Percentiles rank a stretch among this genome's conserved stretches.
Evolutionary conservation across 2,888 invertebrate species (phyloP).

Genomic region (Coenonympha arcania): DNA sequence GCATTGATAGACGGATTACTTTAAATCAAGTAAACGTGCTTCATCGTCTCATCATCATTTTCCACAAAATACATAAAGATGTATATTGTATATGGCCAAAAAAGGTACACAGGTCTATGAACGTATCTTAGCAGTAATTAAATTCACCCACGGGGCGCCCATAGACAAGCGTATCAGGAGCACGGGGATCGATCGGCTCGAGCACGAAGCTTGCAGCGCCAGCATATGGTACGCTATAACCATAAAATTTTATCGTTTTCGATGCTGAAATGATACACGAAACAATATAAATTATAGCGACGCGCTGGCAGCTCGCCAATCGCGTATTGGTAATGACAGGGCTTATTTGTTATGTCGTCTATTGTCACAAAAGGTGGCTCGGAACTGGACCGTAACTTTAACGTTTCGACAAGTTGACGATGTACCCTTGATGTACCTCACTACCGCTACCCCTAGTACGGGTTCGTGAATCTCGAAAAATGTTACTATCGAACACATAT

Average conservation of each 20-base stretch:
- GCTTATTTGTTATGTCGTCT: constrained; percentile 58
- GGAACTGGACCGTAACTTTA: constrained; percentile 34
- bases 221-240: constrained; percentile 47
- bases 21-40: no score
- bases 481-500: no score
- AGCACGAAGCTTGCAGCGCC: constrained; percentile 21
- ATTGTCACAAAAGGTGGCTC: constrained; percentile 31
- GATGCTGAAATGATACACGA: constrained; percentile 72
- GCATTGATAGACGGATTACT: no score
- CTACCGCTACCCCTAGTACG: no score
- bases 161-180: constrained; percentile 20
- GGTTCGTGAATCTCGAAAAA: no score
- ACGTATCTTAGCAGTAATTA: constrained; percentile 16
- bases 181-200: constrained; percentile 18
- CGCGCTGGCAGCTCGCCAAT: constrained; percentile 60
- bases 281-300: constrained; percentile 69
- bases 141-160: constrained; percentile 22
- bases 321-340: constrained; percentile 57
- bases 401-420: constrained; percentile 29
- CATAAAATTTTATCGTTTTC: constrained; percentile 71
- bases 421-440: constrained; percentile 21
- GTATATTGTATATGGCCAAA: no score
- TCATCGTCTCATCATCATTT: no score
- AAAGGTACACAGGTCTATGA: background rate
- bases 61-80: no score